A percentile compares a stretch with the other conserved stretches of the same genome.
Conservation (phyloP, 2,888 invertebrate genomes). For the Rhogogaster chlorosoma region DNA sequence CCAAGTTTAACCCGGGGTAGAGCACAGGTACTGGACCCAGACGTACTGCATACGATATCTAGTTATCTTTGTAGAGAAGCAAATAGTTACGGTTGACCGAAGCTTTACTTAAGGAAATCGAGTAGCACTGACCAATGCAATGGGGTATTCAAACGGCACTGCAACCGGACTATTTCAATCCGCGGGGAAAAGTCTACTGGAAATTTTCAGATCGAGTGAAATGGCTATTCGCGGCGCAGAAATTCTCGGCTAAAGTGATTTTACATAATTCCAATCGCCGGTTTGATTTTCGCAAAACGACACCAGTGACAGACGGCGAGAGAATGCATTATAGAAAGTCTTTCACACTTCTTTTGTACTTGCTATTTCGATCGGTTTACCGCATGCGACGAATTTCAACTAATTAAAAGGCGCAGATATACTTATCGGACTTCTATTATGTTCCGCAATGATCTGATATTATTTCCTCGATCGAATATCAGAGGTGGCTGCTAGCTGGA, state of each 20-base stretch:
- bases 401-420: neutral
- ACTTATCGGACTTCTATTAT: neutral
- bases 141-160: slow-evolving; percentile 21
- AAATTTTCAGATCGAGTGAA: neutral
- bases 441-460: no score
- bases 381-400: no score
- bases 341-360: neutral
- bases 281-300: neutral
- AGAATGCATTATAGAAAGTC: slow-evolving; percentile 13
- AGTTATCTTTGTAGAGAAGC: neutral
- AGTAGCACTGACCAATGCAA: neutral
- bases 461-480: neutral
- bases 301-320: neutral
- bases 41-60: neutral
- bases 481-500: neutral
- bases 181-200: neutral
- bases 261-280: neutral
- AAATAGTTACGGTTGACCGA: slow-evolving; percentile 30
- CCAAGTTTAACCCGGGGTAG: neutral
- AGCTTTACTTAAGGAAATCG: slow-evolving; percentile 6
- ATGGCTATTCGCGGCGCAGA: neutral
- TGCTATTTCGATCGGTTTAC: neutral
- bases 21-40: neutral
- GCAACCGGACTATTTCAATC: neutral
- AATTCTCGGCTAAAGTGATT: neutral